These are phyloP conservation scores for Gobionotothen gibberifrons DNA, from an alignment of 2,797 vertebrate species.

Conservation along the genomic window DNA sequence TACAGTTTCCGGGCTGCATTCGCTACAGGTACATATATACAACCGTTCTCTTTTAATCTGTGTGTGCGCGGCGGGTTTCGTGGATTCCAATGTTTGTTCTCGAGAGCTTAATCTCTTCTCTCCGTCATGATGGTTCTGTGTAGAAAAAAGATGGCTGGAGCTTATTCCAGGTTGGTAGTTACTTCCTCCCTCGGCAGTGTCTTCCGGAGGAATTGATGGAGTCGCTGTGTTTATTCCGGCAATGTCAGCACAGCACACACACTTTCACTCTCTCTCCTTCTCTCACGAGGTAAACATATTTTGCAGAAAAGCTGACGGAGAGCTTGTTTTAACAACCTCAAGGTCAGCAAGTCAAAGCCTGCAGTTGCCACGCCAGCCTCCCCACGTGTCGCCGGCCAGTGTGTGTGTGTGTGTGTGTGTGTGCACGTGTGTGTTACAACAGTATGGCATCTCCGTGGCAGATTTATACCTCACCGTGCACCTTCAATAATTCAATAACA, in stretches of 20 bases:
- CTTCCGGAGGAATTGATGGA: constrained; percentile 79
- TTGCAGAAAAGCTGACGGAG: constrained; percentile 84
- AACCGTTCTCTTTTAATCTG: constrained; percentile 55
- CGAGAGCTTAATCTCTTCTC: constrained; percentile 57
- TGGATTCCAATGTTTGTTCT: constrained; percentile 62
- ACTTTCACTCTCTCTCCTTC: constrained; percentile 13
- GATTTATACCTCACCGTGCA: constrained; percentile 80
- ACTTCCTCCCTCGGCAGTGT: constrained; percentile 60
- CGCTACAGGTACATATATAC: constrained; percentile 64
- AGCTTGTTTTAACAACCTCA: constrained; percentile 86
- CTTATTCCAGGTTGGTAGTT: constrained; percentile 57
- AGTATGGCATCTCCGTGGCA: constrained; percentile 72
- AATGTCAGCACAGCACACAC: constrained; percentile 71
- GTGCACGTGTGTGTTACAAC: constrained; percentile 48
- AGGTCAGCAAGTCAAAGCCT: constrained; percentile 83
- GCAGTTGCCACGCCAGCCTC: constrained; percentile 75
- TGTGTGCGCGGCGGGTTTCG: constrained; percentile 40
- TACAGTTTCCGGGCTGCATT: constrained; percentile 55
- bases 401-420: constrained; percentile 34
- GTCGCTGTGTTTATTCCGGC: constrained; percentile 75
- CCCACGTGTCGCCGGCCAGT: constrained; percentile 47
- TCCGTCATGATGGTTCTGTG: constrained; percentile 39
- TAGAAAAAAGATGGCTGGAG: constrained; percentile 56
- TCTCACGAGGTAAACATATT: constrained; percentile 81
- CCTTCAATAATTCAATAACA: constrained; percentile 84